phyloP scores from a whole-genome alignment of 2,888 invertebrate species.

The Pseudeuparius sepicola region DNA sequence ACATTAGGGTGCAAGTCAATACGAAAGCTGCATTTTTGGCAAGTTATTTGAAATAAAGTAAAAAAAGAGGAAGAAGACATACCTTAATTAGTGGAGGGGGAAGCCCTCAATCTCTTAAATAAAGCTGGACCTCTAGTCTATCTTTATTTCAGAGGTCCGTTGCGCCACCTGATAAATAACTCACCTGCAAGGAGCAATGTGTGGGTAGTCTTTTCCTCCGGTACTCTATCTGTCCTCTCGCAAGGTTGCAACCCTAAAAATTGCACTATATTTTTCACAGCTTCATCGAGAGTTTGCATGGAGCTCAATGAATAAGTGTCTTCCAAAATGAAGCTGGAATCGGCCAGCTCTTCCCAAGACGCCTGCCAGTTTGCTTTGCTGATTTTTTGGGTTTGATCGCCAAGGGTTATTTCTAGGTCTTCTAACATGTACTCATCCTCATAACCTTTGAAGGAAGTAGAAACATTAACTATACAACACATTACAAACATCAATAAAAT shows the following conservation, averaged over 20 bases:
- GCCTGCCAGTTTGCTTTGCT: slow-evolving; percentile 63
- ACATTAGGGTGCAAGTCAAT: too few relatives aligned
- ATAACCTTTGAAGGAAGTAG: slow-evolving; percentile 49
- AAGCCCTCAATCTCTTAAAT: too few relatives aligned
- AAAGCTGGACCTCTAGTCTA: too few relatives aligned
- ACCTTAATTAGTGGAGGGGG: too few relatives aligned
- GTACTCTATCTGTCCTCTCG: slow-evolving; percentile 73
- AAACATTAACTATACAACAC: slow-evolving; percentile 4
- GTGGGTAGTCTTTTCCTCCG: slow-evolving; percentile 74
- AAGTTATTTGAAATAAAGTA: too few relatives aligned
- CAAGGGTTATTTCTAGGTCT: slow-evolving; percentile 76
- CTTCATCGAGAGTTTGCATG: slow-evolving; percentile 69
- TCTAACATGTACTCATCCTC: slow-evolving; percentile 94
- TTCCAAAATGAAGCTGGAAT: slow-evolving; percentile 50
- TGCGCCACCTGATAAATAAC: too few relatives aligned
- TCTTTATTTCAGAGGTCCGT: too few relatives aligned
- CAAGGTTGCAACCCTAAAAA: slow-evolving; percentile 79
- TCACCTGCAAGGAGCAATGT: slow-evolving; percentile 69
- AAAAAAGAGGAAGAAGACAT: too few relatives aligned
- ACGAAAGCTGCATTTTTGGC: too few relatives aligned
- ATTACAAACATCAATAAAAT: too few relatives aligned
- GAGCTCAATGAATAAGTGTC: slow-evolving; percentile 87
- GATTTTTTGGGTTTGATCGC: slow-evolving; percentile 76
- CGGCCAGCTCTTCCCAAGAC: slow-evolving; percentile 61
- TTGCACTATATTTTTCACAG: slow-evolving; percentile 71